phyloP scores from a whole-genome alignment of 1,140 invertebrate species.

The Schlechtendalia chinensis region DNA sequence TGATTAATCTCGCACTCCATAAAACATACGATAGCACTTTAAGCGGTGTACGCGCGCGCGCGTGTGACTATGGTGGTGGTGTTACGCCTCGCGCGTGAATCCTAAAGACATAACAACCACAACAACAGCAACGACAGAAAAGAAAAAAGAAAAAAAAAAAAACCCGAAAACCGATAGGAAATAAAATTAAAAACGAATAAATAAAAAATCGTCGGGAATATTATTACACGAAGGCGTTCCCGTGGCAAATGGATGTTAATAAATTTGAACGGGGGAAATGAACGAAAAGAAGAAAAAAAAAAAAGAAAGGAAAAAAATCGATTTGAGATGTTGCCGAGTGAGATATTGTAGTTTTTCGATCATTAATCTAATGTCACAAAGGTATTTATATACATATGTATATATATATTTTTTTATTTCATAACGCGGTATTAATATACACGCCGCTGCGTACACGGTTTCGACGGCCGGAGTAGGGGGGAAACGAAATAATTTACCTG shows the following conservation, averaged over 20 bases:
- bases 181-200: neutral
- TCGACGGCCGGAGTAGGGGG: neutral
- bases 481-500: neutral
- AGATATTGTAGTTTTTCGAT: conserved; percentile 48
- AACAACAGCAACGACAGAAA: no score
- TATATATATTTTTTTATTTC: neutral
- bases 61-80: neutral
- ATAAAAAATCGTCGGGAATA: conserved; percentile 6
- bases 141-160: neutral
- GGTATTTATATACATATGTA: conserved; percentile 39
- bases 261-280: conserved; percentile 38
- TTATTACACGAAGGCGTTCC: neutral
- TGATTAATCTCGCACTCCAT: conserved; percentile 46
- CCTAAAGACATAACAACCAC: no score
- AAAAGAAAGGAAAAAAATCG: conserved; percentile 36
- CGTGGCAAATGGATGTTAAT: conserved; percentile 38
- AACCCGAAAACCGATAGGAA: neutral
- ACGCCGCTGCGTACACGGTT: neutral
- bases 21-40: conserved; percentile 49
- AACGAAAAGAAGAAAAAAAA: no score
- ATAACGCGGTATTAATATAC: neutral
- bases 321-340: conserved; percentile 37
- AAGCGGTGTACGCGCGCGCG: neutral
- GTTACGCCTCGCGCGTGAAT: neutral
- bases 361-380: conserved; percentile 45